phyloP scores from a whole-genome alignment of 2,888 invertebrate genomes.

The Cacoxenus indagator region DNA sequence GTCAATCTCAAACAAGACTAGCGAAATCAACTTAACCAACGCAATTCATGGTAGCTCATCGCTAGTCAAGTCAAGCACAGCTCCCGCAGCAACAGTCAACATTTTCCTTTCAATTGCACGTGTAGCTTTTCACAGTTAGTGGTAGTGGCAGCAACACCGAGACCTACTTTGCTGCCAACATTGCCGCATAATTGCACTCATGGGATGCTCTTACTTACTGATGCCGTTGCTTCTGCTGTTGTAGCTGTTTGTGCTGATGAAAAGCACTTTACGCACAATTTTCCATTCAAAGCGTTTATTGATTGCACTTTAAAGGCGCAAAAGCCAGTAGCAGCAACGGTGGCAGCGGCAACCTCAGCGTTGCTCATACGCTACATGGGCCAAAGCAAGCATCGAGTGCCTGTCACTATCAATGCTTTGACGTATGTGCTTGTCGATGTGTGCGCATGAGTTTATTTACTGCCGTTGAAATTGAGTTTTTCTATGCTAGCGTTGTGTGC shows the following conservation, averaged over 20 bases:
- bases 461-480: constrained; percentile 46
- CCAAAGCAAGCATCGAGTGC: background rate
- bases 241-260: constrained; percentile 33
- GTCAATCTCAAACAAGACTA: background rate
- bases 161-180: background rate
- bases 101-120: background rate
- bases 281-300: constrained; percentile 55
- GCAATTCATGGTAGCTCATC: too few relatives aligned
- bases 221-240: constrained; percentile 24
- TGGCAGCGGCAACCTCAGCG: constrained; percentile 15
- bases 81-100: background rate
- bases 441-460: constrained; percentile 46
- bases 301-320: constrained; percentile 52
- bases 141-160: background rate
- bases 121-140: background rate
- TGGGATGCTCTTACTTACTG: background rate
- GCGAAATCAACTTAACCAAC: too few relatives aligned
- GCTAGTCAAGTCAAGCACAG: background rate
- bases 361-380: constrained; percentile 26
- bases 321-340: constrained; percentile 22
- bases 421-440: constrained; percentile 5
- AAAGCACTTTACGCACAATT: constrained; percentile 55
- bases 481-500: constrained; percentile 27
- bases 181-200: background rate
- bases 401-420: background rate